Conservation (phyloP, 2,797 vertebrate genomes). For the Phalloptychus januarius region DNA sequence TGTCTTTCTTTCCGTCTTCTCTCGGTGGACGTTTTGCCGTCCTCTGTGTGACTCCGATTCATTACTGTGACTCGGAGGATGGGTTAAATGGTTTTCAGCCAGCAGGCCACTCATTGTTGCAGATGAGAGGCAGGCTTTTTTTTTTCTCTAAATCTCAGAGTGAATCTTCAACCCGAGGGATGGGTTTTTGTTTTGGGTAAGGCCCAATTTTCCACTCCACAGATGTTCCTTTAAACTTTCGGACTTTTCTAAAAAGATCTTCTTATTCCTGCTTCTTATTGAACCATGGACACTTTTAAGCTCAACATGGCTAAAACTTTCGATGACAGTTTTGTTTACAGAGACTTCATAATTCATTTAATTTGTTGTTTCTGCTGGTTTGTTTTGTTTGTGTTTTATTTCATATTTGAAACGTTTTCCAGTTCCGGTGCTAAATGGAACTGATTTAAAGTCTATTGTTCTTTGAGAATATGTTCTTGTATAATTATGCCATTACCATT, state of each 20-base stretch:
- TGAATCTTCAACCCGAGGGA: constrained; percentile 19
- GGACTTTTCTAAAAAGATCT: constrained; percentile 11
- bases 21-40: constrained; percentile 14
- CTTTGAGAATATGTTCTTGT: too few species aligned
- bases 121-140: constrained; percentile 28
- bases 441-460: too few species aligned
- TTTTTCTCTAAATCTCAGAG: constrained; percentile 20
- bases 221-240: constrained; percentile 36
- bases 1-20: background rate
- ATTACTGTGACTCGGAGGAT: constrained; percentile 15
- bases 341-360: too few species aligned
- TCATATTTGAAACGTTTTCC: too few species aligned
- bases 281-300: background rate
- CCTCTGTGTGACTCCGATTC: constrained; percentile 26
- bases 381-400: too few species aligned
- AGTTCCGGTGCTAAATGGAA: too few species aligned
- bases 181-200: constrained; percentile 18
- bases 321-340: background rate
- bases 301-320: background rate
- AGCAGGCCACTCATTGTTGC: constrained; percentile 13
- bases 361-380: too few species aligned
- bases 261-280: constrained; percentile 9
- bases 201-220: constrained; percentile 18
- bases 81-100: constrained; percentile 41
- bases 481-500: too few species aligned